These are phyloP conservation scores for Acanthurus leucopareius DNA, from an alignment of 2,797 vertebrate species.

Conservation along the genomic window DNA sequence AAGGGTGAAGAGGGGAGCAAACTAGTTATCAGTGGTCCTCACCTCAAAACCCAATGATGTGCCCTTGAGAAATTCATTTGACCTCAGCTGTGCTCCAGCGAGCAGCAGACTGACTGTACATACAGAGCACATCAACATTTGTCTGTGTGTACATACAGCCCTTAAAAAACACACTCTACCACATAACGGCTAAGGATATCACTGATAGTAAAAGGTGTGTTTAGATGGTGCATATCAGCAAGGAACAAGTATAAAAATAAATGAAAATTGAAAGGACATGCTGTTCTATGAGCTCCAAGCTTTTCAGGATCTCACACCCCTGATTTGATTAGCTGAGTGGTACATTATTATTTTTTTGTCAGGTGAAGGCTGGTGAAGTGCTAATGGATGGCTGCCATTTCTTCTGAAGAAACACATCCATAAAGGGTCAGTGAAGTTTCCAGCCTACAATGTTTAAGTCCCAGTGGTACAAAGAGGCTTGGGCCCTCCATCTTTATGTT, in stretches of 20 bases:
- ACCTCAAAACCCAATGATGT: constrained; percentile 44
- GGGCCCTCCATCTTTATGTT: constrained; percentile 61
- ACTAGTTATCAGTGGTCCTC: constrained; percentile 43
- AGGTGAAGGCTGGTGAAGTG: constrained; percentile 5
- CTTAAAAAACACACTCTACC: background rate
- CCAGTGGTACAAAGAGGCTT: constrained; percentile 35
- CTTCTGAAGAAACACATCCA: constrained; percentile 5
- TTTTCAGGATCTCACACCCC: constrained; percentile 21
- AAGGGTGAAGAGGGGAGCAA: constrained; percentile 28
- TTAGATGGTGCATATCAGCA: background rate
- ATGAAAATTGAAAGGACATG: background rate
- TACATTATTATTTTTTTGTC: constrained; percentile 14
- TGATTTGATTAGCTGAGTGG: constrained; percentile 20
- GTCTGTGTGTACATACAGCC: constrained; percentile 15
- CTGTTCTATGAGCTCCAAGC: background rate
- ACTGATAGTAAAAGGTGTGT: background rate
- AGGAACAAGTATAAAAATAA: background rate
- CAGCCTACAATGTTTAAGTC: constrained; percentile 32
- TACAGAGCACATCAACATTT: constrained; percentile 40
- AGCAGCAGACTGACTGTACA: constrained; percentile 44
- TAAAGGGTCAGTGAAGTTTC: constrained; percentile 26
- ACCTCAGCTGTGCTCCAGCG: constrained; percentile 47
- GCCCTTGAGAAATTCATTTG: constrained; percentile 68
- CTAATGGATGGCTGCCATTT: constrained; percentile 46
- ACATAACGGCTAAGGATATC: constrained; percentile 5